Evolutionary conservation across 2,888 invertebrate genomes (phyloP), one percentile per base, ranked within the genome.

Genomic region (Alentia gelatinosa): DNA sequence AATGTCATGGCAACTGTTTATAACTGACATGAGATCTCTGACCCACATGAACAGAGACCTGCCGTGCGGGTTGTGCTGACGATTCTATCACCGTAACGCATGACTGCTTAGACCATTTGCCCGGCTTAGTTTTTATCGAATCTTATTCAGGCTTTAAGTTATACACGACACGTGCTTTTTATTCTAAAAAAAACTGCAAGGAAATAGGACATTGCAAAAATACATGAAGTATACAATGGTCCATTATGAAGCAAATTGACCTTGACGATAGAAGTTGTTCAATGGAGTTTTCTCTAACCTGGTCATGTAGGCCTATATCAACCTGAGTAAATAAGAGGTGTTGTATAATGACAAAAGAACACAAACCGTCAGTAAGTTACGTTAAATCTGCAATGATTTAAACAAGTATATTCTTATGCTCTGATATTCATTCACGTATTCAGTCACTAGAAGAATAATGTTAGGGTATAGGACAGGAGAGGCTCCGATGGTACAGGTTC

Each of bases 381-480:
- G n/a, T 12, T 12, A 3, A 56, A 12, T 56, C n/a, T 19, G 19
- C 3, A n/a, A 56, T 56, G 56, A 1, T 12, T 9, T 56, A 56
- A 56, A 56, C 12, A 19, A 3, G n/a, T 56, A 9, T n/a, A 4
- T 56, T 1, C 19, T n/a, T 56, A 56, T 3, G 3, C 56, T 12
- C 56, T n/a, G 3, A 56, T 56, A 56, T 3, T 12, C 19, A 12
- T 7, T 12, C 19, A 12, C 7, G 7, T 12, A 47, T 47, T 12
- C 47, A 47, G 19, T 19, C 19, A 12, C 23, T 56, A 3, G 19
- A 56, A n/a, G n/a, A 26, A 79, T 47, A 50, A 86, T 86, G 86
- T 26, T 86, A n/a, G 86, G 86, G 1, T 86, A 86, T 33, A 42
- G 86, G 33, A 86, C 86, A 23, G 47, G 86, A 12, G 47, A 86